Evolutionary conservation across 2,113 vertebrate species (phyloP).

Genomic region (Passer montanus): DNA sequence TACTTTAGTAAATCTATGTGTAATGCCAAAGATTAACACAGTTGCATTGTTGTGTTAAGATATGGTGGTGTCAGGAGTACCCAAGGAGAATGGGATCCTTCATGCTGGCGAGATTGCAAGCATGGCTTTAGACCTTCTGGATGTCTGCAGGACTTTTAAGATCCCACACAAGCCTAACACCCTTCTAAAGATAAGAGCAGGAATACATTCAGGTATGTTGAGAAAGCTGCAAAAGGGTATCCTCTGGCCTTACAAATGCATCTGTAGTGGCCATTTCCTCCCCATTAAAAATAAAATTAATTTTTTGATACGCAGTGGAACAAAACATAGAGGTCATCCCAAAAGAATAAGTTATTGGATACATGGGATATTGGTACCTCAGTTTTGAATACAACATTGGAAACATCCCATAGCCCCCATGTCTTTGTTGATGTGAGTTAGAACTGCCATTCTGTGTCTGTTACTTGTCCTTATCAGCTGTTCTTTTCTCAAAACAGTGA

Average conservation of each 20-base stretch:
- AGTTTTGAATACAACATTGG: not conserved
- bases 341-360: not conserved
- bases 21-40: not conserved
- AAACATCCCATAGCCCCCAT: not conserved
- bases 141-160: slow-evolving; percentile 80
- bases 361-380: not conserved
- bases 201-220: slow-evolving; percentile 80
- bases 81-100: slow-evolving; percentile 79
- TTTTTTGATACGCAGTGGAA: not conserved
- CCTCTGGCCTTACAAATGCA: not conserved
- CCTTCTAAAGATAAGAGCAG: slow-evolving; percentile 81
- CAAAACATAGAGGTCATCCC: not conserved
- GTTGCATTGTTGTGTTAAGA: slow-evolving; percentile 70
- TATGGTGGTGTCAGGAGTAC: slow-evolving; percentile 85
- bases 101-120: slow-evolving; percentile 80
- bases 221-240: not conserved
- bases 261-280: not conserved
- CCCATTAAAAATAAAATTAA: not conserved
- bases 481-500: not conserved
- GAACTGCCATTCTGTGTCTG: not conserved
- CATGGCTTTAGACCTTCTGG: slow-evolving; percentile 84
- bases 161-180: slow-evolving; percentile 83
- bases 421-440: not conserved
- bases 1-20: not conserved
- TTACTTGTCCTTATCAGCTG: not conserved